A percentile compares a stretch with the other conserved stretches of the same genome.
phyloP scores from a whole-genome alignment of 2,888 invertebrate species.

The Physocephala rufipes region DNA sequence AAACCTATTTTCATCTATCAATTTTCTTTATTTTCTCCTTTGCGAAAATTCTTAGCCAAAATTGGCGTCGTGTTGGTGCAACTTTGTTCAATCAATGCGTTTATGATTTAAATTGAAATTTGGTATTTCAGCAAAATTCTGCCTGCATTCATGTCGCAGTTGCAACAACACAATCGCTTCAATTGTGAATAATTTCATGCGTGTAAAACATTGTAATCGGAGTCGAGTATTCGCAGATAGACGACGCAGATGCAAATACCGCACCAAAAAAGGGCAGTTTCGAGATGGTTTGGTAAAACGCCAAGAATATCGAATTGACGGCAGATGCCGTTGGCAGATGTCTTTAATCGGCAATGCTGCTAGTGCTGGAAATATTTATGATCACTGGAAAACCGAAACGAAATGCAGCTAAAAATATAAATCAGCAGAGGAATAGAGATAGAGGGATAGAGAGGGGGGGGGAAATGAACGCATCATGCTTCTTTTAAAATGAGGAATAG shows the following conservation, averaged over 20 bases:
- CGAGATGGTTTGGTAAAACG: background rate
- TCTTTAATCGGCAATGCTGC: conserved; percentile 1
- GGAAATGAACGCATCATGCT: background rate
- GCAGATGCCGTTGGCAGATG: background rate
- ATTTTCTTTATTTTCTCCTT: too few species aligned
- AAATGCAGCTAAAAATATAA: conserved; percentile 9
- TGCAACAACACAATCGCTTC: background rate
- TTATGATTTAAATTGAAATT: conserved; percentile 24
- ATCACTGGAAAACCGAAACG: background rate
- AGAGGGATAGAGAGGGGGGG: too few species aligned
- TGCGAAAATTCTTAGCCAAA: too few species aligned
- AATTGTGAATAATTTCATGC: background rate
- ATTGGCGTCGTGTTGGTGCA: background rate
- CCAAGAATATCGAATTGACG: background rate
- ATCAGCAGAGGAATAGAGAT: background rate
- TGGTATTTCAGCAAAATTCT: background rate
- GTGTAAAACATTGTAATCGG: background rate
- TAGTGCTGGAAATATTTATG: background rate
- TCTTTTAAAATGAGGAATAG: conserved; percentile 25
- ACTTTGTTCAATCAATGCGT: background rate
- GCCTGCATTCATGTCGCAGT: too few species aligned
- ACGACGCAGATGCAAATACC: background rate
- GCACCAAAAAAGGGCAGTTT: conserved; percentile 24
- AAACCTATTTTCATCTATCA: too few species aligned
- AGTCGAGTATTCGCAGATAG: background rate